Evolutionary conservation across 2,113 vertebrate species (phyloP), one percentile per base, ranked within the genome.

Genomic region (Cephalopholis sonnerati): DNA sequence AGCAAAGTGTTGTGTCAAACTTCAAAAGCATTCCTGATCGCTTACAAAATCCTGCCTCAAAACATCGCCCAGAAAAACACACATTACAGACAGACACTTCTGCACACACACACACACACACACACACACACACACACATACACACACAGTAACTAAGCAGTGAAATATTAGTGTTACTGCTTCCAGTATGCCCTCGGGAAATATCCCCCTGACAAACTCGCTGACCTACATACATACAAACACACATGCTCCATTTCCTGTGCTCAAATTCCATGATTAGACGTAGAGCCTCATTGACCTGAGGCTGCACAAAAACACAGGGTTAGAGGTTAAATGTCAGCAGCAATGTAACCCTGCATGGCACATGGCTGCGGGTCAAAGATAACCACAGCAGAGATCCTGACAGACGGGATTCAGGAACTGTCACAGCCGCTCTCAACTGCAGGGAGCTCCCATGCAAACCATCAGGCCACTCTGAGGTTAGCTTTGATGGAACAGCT

Each of bases 1-100:
- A 81, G 80, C 75, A 76, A 84, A 74, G 82, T 72, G 83, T 77
- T 92, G 80, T 88, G 86, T 88, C 62, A 55, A 64, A 89, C 92
- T 94, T 95, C 94, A 94, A 94, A 95, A 72, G 87, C 91, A 95
- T 95, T 95, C 94, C 93, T 82, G 63, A 85, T 77, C 54, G 25
- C 87, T 95, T 75, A 92, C 89, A 83, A 89, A 76, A 22, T 69
- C 82, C 79, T 77, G 76, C 83, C 70, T 77, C 51, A 29, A 84
- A 91, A 82, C 83, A 77, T 75, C 25, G 32, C 65, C 29, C 58
- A 10, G 44, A 48, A 83, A 85, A 88, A 72, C 80, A 83, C 61
- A 76, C 24, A 54, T 67, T 81, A 75, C 73, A 68, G 29, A 57
- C 51, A 78, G 24, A 9, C 57, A 58, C 46, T 11, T 25, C 51